A percentile compares a stretch with the other conserved stretches of the same genome.
phyloP scores from a whole-genome alignment of 2,797 vertebrate species.

The Rhabdophis nuchalis region DNA sequence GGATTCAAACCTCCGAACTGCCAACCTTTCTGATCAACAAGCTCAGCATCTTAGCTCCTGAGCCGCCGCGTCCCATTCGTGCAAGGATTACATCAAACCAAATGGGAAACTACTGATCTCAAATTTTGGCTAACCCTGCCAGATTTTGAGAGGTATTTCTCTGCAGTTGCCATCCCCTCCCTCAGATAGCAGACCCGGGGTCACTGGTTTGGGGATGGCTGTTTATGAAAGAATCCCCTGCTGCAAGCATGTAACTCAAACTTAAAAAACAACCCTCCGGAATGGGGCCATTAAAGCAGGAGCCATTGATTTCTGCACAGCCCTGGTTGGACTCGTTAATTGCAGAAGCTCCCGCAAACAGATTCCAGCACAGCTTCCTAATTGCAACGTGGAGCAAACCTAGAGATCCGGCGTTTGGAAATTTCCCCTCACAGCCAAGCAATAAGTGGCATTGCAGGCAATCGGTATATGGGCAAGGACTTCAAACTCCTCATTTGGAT shows the following conservation, averaged over 20 bases:
- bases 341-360: slow-evolving; percentile 69
- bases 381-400: slow-evolving; percentile 40
- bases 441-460: neutral
- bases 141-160: neutral
- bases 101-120: neutral
- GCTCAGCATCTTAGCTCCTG: no score
- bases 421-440: slow-evolving; percentile 46
- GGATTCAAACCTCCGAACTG: no score
- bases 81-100: neutral
- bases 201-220: neutral
- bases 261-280: slow-evolving; percentile 63
- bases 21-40: no score
- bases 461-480: neutral
- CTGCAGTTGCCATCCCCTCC: neutral
- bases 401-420: slow-evolving; percentile 54
- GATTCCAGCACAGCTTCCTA: slow-evolving; percentile 40
- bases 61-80: no score
- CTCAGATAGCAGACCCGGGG: neutral
- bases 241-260: slow-evolving; percentile 65
- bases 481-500: neutral
- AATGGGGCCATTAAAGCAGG: slow-evolving; percentile 67
- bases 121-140: neutral
- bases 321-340: slow-evolving; percentile 75
- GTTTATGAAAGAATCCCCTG: slow-evolving; percentile 61
- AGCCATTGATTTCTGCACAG: slow-evolving; percentile 69